These are phyloP conservation scores for Linyphia triangularis DNA, from an alignment of 2,888 invertebrate species.

Conservation along the genomic window DNA sequence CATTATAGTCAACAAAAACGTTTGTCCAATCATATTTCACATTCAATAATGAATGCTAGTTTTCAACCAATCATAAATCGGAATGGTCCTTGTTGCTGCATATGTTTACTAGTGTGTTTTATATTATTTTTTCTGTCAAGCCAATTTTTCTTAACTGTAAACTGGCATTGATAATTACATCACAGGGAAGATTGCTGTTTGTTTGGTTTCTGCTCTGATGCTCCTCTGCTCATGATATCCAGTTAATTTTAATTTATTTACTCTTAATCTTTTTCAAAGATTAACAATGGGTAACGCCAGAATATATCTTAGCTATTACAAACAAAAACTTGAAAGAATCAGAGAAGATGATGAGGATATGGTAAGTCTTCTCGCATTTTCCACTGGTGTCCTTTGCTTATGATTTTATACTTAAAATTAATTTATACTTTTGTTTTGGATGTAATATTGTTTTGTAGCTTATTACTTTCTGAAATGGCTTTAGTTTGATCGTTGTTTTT, in stretches of 20 bases:
- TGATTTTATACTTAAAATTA: background rate
- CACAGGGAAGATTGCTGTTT: background rate
- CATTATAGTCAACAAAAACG: too few species aligned
- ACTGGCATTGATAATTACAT: background rate
- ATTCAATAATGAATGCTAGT: too few species aligned
- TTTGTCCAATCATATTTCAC: too few species aligned
- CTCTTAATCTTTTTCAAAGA: background rate
- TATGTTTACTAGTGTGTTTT: too few species aligned
- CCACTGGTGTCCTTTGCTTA: background rate
- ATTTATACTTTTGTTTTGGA: background rate
- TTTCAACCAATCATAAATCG: too few species aligned
- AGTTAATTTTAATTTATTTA: background rate
- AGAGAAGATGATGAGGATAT: background rate
- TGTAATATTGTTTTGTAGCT: background rate
- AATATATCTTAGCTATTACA: background rate
- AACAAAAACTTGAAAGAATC: background rate
- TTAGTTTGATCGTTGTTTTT: too few species aligned
- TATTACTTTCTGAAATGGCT: too few species aligned
- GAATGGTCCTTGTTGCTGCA: too few species aligned
- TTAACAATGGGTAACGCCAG: background rate
- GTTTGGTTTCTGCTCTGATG: background rate
- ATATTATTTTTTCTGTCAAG: background rate
- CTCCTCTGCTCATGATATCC: background rate
- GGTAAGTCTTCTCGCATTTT: background rate
- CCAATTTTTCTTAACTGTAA: background rate